Evolutionary conservation across 2,797 vertebrate genomes (phyloP).

Genomic region (Knipowitschia caucasica): DNA sequence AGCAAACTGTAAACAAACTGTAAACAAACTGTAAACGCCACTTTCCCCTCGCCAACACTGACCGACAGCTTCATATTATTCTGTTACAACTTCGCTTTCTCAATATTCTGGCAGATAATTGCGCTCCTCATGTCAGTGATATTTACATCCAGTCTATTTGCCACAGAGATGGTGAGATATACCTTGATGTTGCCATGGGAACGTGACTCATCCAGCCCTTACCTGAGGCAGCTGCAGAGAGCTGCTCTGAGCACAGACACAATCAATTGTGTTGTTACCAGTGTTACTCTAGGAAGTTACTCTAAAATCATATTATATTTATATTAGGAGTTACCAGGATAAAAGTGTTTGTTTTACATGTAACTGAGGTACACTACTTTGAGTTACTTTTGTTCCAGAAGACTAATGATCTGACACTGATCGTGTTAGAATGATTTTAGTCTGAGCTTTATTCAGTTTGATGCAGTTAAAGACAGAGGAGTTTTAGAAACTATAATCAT

Average conservation of each 20-base stretch:
- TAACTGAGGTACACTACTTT: no score
- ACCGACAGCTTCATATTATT: no score
- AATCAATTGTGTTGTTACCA: constrained; percentile 3
- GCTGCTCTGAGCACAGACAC: constrained; percentile 54
- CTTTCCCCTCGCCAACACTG: not conserved
- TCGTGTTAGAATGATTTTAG: no score
- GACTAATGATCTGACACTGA: no score
- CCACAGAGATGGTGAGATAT: constrained; percentile 67
- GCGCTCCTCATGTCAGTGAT: constrained; percentile 38
- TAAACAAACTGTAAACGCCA: no score
- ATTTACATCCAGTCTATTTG: constrained; percentile 57
- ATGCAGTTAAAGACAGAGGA: no score
- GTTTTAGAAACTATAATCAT: no score
- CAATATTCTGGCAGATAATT: constrained; percentile 20
- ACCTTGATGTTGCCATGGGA: constrained; percentile 73
- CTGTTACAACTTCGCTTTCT: constrained; percentile 10
- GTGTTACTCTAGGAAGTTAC: no score
- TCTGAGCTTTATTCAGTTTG: no score
- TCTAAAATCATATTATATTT: no score
- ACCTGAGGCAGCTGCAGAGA: constrained; percentile 74
- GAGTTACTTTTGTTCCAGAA: no score
- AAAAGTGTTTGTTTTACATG: not conserved
- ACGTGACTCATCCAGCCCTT: constrained; percentile 75
- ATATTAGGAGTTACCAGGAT: no score
- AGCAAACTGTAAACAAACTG: not conserved